Conservation (phyloP, 2,888 invertebrate genomes). For the Tryphoninae sp. region DNA sequence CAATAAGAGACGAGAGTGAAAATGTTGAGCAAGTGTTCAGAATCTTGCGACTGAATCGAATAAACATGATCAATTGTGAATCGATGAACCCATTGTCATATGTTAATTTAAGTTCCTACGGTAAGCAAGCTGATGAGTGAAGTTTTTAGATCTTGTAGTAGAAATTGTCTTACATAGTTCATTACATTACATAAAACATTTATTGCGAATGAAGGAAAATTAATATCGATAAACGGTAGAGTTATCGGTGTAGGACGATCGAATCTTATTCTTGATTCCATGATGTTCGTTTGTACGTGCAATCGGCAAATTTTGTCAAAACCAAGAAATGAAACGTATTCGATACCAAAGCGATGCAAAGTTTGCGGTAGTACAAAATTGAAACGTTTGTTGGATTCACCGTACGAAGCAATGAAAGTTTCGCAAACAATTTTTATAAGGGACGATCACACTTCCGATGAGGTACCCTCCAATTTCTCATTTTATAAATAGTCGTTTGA, state of each 20-base stretch:
- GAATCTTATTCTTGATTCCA: slow-evolving; percentile 86
- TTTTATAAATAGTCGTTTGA: background rate
- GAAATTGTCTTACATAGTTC: background rate
- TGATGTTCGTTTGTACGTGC: slow-evolving; percentile 90
- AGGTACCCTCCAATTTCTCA: slow-evolving; percentile 26
- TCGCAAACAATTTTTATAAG: slow-evolving; percentile 91
- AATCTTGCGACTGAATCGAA: slow-evolving; percentile 81
- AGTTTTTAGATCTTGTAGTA: slow-evolving; percentile 54
- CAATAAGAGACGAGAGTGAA: background rate
- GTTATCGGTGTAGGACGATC: slow-evolving; percentile 89
- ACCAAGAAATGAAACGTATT: slow-evolving; percentile 83
- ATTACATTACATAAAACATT: background rate
- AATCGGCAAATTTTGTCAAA: slow-evolving; percentile 76
- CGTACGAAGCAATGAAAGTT: slow-evolving; percentile 87
- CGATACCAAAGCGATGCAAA: slow-evolving; percentile 82
- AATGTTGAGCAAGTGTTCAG: slow-evolving; percentile 68
- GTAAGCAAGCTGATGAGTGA: slow-evolving; percentile 79
- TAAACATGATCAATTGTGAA: slow-evolving; percentile 84
- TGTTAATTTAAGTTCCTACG: slow-evolving; percentile 87
- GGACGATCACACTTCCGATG: slow-evolving; percentile 80
- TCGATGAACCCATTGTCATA: slow-evolving; percentile 85
- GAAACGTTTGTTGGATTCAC: slow-evolving; percentile 84
- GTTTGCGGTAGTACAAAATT: slow-evolving; percentile 84
- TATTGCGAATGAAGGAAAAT: slow-evolving; percentile 82
- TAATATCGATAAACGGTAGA: slow-evolving; percentile 91